Percentiles rank a stretch among this genome's conserved stretches.
phyloP scores from a whole-genome alignment of 2,797 vertebrate genomes.

The Otolemur crassicaudatus region DNA sequence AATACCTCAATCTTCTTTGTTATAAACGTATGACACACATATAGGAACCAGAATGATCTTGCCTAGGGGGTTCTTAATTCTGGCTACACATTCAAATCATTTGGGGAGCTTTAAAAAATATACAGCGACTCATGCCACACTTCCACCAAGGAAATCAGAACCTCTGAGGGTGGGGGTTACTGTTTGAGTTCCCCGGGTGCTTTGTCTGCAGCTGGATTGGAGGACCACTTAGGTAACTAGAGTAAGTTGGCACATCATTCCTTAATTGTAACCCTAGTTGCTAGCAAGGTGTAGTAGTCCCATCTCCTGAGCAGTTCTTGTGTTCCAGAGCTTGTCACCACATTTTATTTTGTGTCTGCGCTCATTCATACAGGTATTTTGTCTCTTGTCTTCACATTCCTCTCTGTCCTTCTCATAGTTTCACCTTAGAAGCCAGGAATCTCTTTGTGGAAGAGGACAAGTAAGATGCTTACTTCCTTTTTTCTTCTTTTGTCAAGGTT shows the following conservation, averaged over 20 bases:
- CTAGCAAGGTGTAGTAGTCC: neutral
- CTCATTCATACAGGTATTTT: conserved; percentile 52
- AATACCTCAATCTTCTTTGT: neutral
- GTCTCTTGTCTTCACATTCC: conserved; percentile 56
- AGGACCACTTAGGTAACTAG: neutral
- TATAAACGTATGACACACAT: neutral
- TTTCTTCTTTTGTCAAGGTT: conserved; percentile 86
- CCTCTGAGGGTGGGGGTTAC: neutral
- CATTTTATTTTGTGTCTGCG: conserved; percentile 50
- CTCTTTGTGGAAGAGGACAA: neutral
- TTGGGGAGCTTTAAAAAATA: neutral
- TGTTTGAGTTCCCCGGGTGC: neutral
- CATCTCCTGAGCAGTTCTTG: neutral
- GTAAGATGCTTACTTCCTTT: conserved; percentile 71
- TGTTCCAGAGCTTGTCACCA: conserved; percentile 39
- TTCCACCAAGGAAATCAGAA: neutral
- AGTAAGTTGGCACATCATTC: neutral
- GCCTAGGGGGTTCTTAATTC: neutral
- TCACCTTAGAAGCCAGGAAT: neutral
- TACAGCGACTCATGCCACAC: neutral
- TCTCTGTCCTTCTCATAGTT: neutral
- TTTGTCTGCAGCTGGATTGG: neutral
- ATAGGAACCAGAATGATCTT: conserved; percentile 10
- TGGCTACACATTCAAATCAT: neutral
- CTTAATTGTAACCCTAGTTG: neutral